Conservation (phyloP, 2,113 vertebrate species). For the Channa argus region DNA sequence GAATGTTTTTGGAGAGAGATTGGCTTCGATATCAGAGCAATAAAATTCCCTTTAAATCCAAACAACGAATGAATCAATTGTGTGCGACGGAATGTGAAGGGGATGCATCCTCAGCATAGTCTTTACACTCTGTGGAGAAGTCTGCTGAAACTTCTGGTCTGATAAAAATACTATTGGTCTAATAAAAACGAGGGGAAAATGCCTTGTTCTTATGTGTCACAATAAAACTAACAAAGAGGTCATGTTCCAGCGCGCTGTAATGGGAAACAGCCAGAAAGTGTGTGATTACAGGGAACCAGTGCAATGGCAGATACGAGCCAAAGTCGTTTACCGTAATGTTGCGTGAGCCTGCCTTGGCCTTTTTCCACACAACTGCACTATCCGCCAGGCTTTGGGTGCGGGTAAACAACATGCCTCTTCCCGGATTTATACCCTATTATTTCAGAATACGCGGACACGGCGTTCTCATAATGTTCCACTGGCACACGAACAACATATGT, state of each 20-base stretch:
- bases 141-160: background rate
- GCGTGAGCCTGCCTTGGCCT: conserved; percentile 48
- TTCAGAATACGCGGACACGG: conserved; percentile 14
- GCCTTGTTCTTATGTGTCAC: conserved; percentile 58
- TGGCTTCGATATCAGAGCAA: conserved; percentile 1
- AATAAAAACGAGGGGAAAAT: conserved; percentile 48
- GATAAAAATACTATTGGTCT: conserved; percentile 27
- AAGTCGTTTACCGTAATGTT: conserved; percentile 66
- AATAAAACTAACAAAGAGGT: conserved; percentile 59
- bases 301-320: conserved; percentile 51
- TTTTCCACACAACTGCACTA: conserved; percentile 51
- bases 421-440: conserved; percentile 51
- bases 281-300: conserved; percentile 68
- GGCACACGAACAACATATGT: background rate
- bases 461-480: background rate
- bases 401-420: conserved; percentile 49
- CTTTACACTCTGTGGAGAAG: background rate
- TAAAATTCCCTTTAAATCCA: background rate
- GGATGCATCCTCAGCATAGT: background rate
- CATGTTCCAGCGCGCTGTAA: conserved; percentile 62
- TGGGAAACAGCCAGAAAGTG: conserved; percentile 61
- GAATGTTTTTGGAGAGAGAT: conserved; percentile 6
- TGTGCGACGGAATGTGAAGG: background rate
- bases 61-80: background rate
- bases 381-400: conserved; percentile 20